Evolutionary conservation across 2,797 vertebrate species (phyloP).

Genomic region (Syncerus caffer): DNA sequence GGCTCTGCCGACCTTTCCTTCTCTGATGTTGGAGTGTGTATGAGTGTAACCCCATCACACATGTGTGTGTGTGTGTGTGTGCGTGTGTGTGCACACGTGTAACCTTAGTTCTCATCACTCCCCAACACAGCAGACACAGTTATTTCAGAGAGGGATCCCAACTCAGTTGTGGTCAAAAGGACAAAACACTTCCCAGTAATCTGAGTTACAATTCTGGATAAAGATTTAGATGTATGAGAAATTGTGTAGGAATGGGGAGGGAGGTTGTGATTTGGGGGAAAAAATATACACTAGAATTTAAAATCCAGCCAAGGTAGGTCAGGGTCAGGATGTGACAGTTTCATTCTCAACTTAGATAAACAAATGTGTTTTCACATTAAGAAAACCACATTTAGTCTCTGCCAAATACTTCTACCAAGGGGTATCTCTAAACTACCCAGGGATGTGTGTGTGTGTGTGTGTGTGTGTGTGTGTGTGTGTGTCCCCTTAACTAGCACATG

Average conservation of each 20-base stretch:
- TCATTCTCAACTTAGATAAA: background rate
- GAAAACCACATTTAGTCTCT: background rate
- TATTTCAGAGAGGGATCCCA: background rate
- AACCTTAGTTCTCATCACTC: background rate
- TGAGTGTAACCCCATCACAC: background rate
- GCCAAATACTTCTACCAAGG: background rate
- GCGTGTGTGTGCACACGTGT: background rate
- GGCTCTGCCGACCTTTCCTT: background rate
- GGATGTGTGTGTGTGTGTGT: too few species aligned
- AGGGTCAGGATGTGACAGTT: background rate
- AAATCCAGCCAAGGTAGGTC: background rate
- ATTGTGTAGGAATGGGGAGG: background rate
- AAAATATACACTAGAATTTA: background rate
- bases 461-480: too few species aligned
- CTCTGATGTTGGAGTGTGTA: background rate
- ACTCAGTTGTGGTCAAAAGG: background rate
- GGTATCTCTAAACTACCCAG: background rate
- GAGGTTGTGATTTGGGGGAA: background rate
- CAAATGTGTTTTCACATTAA: background rate
- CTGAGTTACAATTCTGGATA: background rate
- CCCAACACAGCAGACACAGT: background rate
- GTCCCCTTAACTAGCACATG: background rate
- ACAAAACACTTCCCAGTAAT: background rate
- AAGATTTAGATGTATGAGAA: background rate
- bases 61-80: fast-evolving